phyloP scores from a whole-genome alignment of 2,888 invertebrate species.

The Oscheius myriophilus region DNA sequence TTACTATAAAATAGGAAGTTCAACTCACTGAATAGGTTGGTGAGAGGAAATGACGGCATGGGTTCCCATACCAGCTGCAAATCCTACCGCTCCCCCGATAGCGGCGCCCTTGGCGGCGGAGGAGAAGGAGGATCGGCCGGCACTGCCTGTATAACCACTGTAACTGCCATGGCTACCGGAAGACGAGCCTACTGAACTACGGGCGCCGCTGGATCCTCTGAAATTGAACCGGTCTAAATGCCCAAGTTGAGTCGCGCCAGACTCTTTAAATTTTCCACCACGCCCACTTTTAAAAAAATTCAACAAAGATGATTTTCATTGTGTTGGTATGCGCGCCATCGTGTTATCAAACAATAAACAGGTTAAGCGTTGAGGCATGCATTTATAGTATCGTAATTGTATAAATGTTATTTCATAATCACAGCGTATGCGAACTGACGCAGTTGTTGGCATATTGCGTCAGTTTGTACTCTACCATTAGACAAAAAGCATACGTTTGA shows the following conservation, averaged over 20 bases:
- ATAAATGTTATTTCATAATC: too few relatives aligned
- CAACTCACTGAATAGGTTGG: conserved; percentile 10
- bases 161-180: conserved; percentile 1
- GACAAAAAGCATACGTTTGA: too few relatives aligned
- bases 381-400: too few relatives aligned
- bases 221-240: background rate
- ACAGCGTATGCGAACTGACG: too few relatives aligned
- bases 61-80: conserved; percentile 6
- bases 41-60: conserved; percentile 10
- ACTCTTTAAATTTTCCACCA: background rate
- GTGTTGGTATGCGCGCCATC: too few relatives aligned
- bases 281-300: background rate
- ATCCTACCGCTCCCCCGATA: conserved; percentile 7
- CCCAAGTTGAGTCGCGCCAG: background rate
- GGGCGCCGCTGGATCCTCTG: conserved; percentile 7
- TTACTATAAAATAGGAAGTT: background rate
- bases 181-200: background rate
- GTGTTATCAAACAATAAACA: too few relatives aligned
- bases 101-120: conserved; percentile 6
- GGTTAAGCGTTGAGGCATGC: too few relatives aligned
- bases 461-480: too few relatives aligned
- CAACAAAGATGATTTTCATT: too few relatives aligned
- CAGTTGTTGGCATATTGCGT: too few relatives aligned
- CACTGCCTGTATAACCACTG: background rate
- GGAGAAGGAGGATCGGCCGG: conserved; percentile 1